These are phyloP conservation scores for Peromyscus leucopus DNA, from an alignment of 2,113 vertebrate species.

Conservation along the genomic window DNA sequence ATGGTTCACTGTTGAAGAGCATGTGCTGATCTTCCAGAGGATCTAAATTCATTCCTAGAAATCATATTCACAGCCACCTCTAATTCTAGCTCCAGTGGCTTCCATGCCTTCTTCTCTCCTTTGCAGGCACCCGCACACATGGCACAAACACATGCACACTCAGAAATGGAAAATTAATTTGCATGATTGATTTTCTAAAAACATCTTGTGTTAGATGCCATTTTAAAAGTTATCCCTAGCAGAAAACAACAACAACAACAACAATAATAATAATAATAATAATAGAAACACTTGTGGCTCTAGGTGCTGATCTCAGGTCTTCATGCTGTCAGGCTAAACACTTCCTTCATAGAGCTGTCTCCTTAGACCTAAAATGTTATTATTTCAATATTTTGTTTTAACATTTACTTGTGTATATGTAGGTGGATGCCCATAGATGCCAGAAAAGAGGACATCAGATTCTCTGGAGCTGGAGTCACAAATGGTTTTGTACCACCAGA, in stretches of 20 bases:
- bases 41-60: not conserved
- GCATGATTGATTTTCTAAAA: slow-evolving; percentile 25
- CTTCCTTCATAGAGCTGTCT: not conserved
- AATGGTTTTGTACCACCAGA: not conserved
- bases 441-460: not conserved
- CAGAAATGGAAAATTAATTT: slow-evolving; percentile 4
- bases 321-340: not conserved
- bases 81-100: not conserved
- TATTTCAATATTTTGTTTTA: not conserved
- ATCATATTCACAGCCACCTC: not conserved
- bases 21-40: not conserved
- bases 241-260: not conserved
- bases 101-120: not conserved
- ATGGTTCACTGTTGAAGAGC: not conserved
- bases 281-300: not conserved
- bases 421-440: not conserved
- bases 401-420: not conserved
- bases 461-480: not conserved
- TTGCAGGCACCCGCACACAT: not conserved
- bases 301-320: not conserved
- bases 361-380: not conserved
- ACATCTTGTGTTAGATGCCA: not conserved
- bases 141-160: not conserved
- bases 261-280: not conserved
- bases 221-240: slow-evolving; percentile 5